phyloP scores from a whole-genome alignment of 2,888 invertebrate species.

The Scaptomyza tumidula region DNA sequence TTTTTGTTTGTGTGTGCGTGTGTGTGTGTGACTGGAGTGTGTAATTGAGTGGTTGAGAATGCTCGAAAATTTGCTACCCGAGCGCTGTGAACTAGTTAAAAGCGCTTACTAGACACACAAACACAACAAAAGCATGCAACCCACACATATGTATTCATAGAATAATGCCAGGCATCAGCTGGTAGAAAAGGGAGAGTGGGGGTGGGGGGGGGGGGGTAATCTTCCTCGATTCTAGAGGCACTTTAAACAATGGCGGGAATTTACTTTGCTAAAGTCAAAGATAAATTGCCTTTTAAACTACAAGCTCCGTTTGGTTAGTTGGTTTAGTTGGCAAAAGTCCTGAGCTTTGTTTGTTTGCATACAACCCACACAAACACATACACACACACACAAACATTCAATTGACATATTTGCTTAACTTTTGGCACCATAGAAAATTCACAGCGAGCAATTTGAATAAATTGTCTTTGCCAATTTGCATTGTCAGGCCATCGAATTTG shows the following conservation, averaged over 20 bases:
- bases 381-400: conserved; percentile 18
- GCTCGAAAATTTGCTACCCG: conserved; percentile 53
- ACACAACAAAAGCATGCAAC: conserved; percentile 15
- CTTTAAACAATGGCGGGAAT: conserved; percentile 75
- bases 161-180: conserved; percentile 11
- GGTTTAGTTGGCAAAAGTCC: conserved; percentile 60
- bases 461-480: conserved; percentile 72
- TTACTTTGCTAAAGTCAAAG: conserved; percentile 76
- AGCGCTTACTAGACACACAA: conserved; percentile 53
- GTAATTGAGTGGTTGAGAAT: conserved; percentile 74
- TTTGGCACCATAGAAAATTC: conserved; percentile 47
- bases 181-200: conserved; percentile 5
- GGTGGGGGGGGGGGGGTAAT: conserved; percentile 2
- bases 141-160: conserved; percentile 16
- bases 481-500: conserved; percentile 41
- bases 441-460: conserved; percentile 64
- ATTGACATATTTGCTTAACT: conserved; percentile 63
- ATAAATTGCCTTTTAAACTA: conserved; percentile 79
- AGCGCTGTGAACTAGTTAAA: conserved; percentile 66
- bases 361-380: conserved; percentile 10
- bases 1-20: conserved; percentile 20
- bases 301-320: conserved; percentile 69
- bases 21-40: conserved; percentile 39
- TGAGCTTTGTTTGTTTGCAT: conserved; percentile 62
- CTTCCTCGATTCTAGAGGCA: conserved; percentile 45